Conservation (phyloP, 1,140 invertebrate genomes). For the Lepidotrigona ventralis region DNA sequence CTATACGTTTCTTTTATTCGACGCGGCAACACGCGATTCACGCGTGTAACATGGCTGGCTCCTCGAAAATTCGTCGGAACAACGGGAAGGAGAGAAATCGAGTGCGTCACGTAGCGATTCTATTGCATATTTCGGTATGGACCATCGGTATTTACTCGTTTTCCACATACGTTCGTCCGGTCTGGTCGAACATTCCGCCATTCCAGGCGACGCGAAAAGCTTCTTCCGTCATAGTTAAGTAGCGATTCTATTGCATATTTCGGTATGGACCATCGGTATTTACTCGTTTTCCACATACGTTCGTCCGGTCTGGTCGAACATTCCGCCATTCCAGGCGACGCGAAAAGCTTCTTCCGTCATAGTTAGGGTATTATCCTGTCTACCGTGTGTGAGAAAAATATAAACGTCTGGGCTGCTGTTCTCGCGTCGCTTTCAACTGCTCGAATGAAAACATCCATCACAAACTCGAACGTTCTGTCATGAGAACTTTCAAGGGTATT, state of each 20-base stretch:
- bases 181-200: not conserved
- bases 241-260: slow-evolving; percentile 44
- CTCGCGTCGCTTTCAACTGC: slow-evolving; percentile 14
- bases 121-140: slow-evolving; percentile 52
- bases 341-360: slow-evolving; percentile 6
- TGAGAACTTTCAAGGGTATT: slow-evolving; percentile 24
- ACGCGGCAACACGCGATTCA: slow-evolving; percentile 55
- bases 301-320: slow-evolving; percentile 1
- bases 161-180: slow-evolving; percentile 12
- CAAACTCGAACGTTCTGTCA: slow-evolving; percentile 45
- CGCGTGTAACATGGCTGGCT: slow-evolving; percentile 6
- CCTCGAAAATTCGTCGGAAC: slow-evolving; percentile 40
- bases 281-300: not conserved
- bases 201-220: slow-evolving; percentile 8
- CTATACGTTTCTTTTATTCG: slow-evolving; percentile 57
- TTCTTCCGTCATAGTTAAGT: not conserved
- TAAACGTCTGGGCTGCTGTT: not conserved
- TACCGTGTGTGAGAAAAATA: slow-evolving; percentile 40
- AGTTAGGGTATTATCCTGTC: slow-evolving; percentile 2
- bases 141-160: slow-evolving; percentile 3
- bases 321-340: not conserved
- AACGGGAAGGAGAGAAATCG: slow-evolving; percentile 53
- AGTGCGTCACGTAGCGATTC: slow-evolving; percentile 24
- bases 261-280: slow-evolving; percentile 35
- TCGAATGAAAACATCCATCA: slow-evolving; percentile 51